A percentile compares a stretch with the other conserved stretches of the same genome.
These are phyloP conservation scores for Atherinomorus stipes DNA, from an alignment of 2,113 vertebrate species.

Conservation along the genomic window DNA sequence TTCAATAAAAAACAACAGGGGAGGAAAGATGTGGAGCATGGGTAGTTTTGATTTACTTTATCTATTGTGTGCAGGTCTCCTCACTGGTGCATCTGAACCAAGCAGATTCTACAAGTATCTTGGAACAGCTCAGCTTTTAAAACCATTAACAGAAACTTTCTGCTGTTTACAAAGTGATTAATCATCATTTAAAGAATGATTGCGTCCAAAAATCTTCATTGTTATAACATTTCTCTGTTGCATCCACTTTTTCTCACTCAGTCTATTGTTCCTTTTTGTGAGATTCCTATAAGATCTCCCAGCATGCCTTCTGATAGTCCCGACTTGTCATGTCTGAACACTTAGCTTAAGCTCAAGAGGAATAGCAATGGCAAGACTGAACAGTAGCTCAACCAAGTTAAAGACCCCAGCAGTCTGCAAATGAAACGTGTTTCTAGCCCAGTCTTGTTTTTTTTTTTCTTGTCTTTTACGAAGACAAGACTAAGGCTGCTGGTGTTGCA, in stretches of 20 bases:
- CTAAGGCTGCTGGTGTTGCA: too few species aligned
- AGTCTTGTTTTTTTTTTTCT: not conserved
- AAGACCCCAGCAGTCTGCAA: not conserved
- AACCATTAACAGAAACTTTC: not conserved
- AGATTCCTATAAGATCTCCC: too few species aligned
- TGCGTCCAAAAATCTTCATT: conserved; percentile 2
- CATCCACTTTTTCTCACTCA: not conserved
- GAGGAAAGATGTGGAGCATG: not conserved
- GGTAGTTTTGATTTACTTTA: conserved; percentile 36
- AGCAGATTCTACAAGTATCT: conserved; percentile 4
- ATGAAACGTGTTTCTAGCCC: not conserved
- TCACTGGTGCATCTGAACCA: conserved; percentile 15
- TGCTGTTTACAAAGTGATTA: not conserved
- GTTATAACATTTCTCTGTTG: not conserved
- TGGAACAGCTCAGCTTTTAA: not conserved
- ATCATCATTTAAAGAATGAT: not conserved
- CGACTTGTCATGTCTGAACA: not conserved
- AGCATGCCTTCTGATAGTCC: too few species aligned
- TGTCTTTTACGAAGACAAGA: too few species aligned
- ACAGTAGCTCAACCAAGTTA: not conserved
- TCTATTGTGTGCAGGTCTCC: conserved; percentile 19
- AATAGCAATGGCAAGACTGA: not conserved
- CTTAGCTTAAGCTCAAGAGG: not conserved
- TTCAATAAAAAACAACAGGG: conserved; percentile 40
- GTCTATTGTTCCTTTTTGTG: not conserved